A percentile compares a stretch with the other conserved stretches of the same genome.
Conservation (phyloP, 2,888 invertebrate species). For the Melieria picta region DNA sequence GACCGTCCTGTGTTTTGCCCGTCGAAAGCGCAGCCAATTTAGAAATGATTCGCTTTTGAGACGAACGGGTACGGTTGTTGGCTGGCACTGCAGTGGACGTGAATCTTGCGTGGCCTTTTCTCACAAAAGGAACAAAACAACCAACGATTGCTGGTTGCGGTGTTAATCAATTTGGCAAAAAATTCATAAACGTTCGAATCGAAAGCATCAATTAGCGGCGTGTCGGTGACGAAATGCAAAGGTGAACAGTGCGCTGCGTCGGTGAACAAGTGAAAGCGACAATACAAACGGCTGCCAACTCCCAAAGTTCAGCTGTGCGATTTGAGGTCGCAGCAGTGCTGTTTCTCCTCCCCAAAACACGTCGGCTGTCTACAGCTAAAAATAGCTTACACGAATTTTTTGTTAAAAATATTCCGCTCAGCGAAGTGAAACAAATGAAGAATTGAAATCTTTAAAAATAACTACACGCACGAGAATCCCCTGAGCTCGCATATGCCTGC, state of each 20-base stretch:
- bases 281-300: no score
- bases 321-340: no score
- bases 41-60: slow-evolving; percentile 28
- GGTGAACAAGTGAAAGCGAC: no score
- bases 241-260: no score
- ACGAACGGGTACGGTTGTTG: slow-evolving; percentile 20
- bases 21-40: slow-evolving; percentile 10
- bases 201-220: no score
- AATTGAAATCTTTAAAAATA: slow-evolving; percentile 35
- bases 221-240: no score
- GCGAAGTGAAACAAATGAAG: slow-evolving; percentile 37
- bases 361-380: slow-evolving; percentile 20
- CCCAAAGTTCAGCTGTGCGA: no score
- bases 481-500: slow-evolving; percentile 6
- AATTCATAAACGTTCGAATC: no score
- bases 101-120: background rate
- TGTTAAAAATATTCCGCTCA: slow-evolving; percentile 41
- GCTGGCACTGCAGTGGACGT: slow-evolving; percentile 12
- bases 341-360: no score
- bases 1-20: slow-evolving; percentile 7
- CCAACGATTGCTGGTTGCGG: no score
- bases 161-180: no score
- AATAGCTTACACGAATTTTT: slow-evolving; percentile 24
- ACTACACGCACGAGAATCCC: slow-evolving; percentile 29
- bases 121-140: no score